A percentile compares a stretch with the other conserved stretches of the same genome.
These are phyloP conservation scores for Centropyge bicolor DNA, from an alignment of 2,797 vertebrate species.

Conservation along the genomic window DNA sequence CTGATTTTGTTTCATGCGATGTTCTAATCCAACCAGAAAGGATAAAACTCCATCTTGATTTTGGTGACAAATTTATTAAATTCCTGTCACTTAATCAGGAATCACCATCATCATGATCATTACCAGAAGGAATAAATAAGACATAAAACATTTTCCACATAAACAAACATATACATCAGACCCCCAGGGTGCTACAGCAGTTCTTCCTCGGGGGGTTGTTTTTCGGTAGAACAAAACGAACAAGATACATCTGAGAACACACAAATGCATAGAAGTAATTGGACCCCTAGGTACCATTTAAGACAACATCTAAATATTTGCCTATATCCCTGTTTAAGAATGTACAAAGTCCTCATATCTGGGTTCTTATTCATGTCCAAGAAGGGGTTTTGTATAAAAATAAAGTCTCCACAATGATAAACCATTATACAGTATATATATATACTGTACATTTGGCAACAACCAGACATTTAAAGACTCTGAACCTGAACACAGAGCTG, in stretches of 20 bases:
- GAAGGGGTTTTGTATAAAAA: constrained; percentile 85
- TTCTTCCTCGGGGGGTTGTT: constrained; percentile 58
- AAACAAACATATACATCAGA: constrained; percentile 85
- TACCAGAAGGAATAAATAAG: constrained; percentile 94
- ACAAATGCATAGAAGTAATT: constrained; percentile 85
- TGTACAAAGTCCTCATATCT: constrained; percentile 82
- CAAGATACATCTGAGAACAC: constrained; percentile 84
- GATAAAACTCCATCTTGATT: constrained; percentile 67
- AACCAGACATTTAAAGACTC: constrained; percentile 84
- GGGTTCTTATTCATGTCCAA: constrained; percentile 70
- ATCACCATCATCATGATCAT: constrained; percentile 67
- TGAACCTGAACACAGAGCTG: constrained; percentile 68
- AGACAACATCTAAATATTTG: constrained; percentile 82
- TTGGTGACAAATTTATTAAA: constrained; percentile 97
- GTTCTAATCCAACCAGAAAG: constrained; percentile 30
- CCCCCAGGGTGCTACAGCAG: constrained; percentile 48
- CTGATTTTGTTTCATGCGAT: neutral
- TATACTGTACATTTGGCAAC: constrained; percentile 88
- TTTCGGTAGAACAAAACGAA: constrained; percentile 78
- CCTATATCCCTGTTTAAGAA: constrained; percentile 79
- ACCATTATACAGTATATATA: constrained; percentile 75
- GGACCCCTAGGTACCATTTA: constrained; percentile 76
- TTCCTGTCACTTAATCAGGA: constrained; percentile 86
- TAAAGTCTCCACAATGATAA: constrained; percentile 88
- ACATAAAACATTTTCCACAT: constrained; percentile 90